Evolutionary conservation across 2,888 invertebrate species (phyloP), one percentile per base, ranked within the genome.

Genomic region (Harpalus rubripes): DNA sequence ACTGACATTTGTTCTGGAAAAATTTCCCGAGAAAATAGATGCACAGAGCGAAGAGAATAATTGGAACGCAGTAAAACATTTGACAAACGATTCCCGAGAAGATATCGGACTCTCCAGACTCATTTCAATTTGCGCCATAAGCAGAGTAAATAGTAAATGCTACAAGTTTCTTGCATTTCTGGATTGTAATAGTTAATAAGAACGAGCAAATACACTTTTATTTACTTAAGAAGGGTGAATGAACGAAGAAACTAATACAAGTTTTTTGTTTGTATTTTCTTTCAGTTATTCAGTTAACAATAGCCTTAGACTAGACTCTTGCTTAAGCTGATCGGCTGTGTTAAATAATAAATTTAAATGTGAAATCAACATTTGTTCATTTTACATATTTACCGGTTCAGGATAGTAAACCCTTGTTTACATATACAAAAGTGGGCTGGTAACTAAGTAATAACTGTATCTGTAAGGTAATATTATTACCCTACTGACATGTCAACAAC

Each of bases 51-150:
- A 63, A 18, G 1, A 26, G 32, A 68, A 68, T 68, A 68, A 68
- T 68, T 68, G 68, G n/a, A 68, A 68, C 32, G 39, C n/a, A 6
- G 68, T 68, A 39, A 68, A 68, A 68, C 32, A 68, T 68, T 68
- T 68, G 68, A 68, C 68, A 68, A 68, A 68, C 68, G 68, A 68
- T 68, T 12, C 39, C n/a, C 0, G 15, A n/a, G 32, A n/a, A 68
- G 15, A 65, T 65, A 61, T 22, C 12, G 63, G 10, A 26, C 63
- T 22, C 63, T 63, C 15, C 39, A 32, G 68, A 32, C 12, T 65
- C 32, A 39, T 68, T 63, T 68, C 39, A 68, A 68, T 68, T 68
- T 68, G 26, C 63, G 12, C 26, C 8, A 63, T 22, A 63, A 63
- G 22, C 12, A 63, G 22, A 63, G 22, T 26, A 63, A 63, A 63